Evolutionary conservation across 2,888 invertebrate species (phyloP).

Genomic region (Panopea generosa): DNA sequence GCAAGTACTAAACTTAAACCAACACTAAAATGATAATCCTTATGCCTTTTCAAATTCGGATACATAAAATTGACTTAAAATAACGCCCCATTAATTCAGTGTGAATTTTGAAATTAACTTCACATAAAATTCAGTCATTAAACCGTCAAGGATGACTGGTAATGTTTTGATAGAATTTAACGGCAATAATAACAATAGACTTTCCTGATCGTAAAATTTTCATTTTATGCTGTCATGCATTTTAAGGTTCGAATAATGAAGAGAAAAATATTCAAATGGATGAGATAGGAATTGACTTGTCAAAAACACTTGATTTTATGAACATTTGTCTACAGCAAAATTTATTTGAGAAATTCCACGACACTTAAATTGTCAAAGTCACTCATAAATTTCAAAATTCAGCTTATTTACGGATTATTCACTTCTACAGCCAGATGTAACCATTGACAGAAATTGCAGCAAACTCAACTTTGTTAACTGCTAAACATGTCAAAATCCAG

Average conservation of each 20-base stretch:
- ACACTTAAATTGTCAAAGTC: no score
- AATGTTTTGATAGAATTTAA: conserved; percentile 43
- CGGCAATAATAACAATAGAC: conserved; percentile 46
- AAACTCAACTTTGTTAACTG: no score
- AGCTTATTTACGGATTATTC: no score
- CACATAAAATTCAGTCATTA: conserved; percentile 59
- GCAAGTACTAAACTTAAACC: conserved; percentile 33
- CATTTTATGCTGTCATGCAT: conserved; percentile 26
- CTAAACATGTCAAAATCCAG: no score
- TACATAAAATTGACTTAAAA: conserved; percentile 62
- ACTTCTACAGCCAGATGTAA: no score
- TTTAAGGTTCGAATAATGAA: conserved; percentile 8
- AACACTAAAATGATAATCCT: conserved; percentile 33
- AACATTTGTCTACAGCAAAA: no score
- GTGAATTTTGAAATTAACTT: conserved; percentile 64
- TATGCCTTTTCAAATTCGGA: conserved; percentile 43
- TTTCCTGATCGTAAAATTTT: conserved; percentile 33
- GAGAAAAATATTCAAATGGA: conserved; percentile 5
- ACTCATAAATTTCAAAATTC: no score
- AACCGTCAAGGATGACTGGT: conserved; percentile 36
- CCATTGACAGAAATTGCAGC: no score
- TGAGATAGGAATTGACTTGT: no score
- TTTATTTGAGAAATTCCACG: no score
- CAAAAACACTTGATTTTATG: no score
- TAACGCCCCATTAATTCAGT: conserved; percentile 65